Base-by-base conservation (phyloP, 2,797 vertebrate species). In the Varecia variegata region DNA sequence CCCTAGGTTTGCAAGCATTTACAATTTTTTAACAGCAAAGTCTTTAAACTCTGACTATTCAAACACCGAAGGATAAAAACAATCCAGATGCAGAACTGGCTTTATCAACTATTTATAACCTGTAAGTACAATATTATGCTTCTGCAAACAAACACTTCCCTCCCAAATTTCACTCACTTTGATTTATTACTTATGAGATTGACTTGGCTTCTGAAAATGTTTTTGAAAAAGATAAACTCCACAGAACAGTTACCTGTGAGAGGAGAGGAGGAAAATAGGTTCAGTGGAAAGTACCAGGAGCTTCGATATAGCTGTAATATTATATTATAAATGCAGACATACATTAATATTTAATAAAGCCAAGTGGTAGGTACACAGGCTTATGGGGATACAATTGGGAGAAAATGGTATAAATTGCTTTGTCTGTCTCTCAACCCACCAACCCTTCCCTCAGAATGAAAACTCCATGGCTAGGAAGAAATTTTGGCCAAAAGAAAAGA, bases 181-280 rank as follows among this genome's bases (percentile, higher is more conserved):
- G 15, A 90, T 68, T 94, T 93, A 97, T 92, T 92, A 96, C 50
- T 94, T 96, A 76, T 86, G 52, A 95, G 17, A 93, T 2, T 68
- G 13, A 94, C 50, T 67, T 87, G 30, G 54, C 79, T 93, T 40
- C 65, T 54, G 15, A 73, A 80, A 94, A 86, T 54, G 47, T 74
- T 88, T 86, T 40, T 88, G 35, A 83, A 87, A 85, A 96, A 92
- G 38, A 77, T 86, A 82, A 93, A 85, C 27, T 65, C 25, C n/a
- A 80, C 30, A 84, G 1, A 43, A 9, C 35, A 56, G 38, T 52
- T 89, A 89, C 43, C 40, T 76, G 4, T 47, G 27, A 81, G 38
- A 32, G 32, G 8, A 93, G 86, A 21, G 18, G n/a, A 81, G 43
- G 38, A 20, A 88, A 73, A 77, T 0, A 10, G 11, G 40, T 45